Base-by-base conservation (phyloP, 2,797 vertebrate species). In the Mus caroli region DNA sequence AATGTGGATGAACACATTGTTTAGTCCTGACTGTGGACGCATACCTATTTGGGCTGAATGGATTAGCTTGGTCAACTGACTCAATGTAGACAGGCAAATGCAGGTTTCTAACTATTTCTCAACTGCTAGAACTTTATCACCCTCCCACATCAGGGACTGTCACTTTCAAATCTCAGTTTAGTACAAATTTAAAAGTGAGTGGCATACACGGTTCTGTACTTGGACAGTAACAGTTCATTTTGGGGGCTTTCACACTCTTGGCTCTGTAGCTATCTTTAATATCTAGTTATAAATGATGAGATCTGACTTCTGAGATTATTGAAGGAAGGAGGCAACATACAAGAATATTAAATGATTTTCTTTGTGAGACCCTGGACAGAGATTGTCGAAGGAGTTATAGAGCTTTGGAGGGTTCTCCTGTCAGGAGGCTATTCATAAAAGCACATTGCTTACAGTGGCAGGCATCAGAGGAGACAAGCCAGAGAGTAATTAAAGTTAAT, bases 291-390 rank as follows among this genome's bases (percentile, higher is more conserved):
- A 97, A 94, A 93, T 94, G 92, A 91, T 95, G 91, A 8, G 15
- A 92, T 93, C 78, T 94, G 90, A 95, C 96, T 94, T 95, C 69
- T 78, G 96, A 96, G 97, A 95, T 76, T 96, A 90, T 79, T 94
- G 64, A 88, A 97, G 77, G 94, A 93, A 97, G 80, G 86, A 92
- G 90, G 91, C 84, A 91, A 80, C 83, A 88, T 60, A 91, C 37
- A 88, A 92, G 88, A 96, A 97, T 96, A 97, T 95, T 97, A 97
- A 97, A 97, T 91, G 96, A 77, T 96, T 96, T 96, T 95, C 91
- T 96, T 96, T 84, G 97, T 94, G 95, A 96, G 78, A 84, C 97
- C 71, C 97, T 92, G 92, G 96, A 58, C 91, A 92, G 96, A 95
- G 83, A 97, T 97, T 90, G 71, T 76, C 46, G 56, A 71, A 60